These are phyloP conservation scores for Dendrolimus houi DNA, from an alignment of 2,888 invertebrate genomes.

Conservation along the genomic window DNA sequence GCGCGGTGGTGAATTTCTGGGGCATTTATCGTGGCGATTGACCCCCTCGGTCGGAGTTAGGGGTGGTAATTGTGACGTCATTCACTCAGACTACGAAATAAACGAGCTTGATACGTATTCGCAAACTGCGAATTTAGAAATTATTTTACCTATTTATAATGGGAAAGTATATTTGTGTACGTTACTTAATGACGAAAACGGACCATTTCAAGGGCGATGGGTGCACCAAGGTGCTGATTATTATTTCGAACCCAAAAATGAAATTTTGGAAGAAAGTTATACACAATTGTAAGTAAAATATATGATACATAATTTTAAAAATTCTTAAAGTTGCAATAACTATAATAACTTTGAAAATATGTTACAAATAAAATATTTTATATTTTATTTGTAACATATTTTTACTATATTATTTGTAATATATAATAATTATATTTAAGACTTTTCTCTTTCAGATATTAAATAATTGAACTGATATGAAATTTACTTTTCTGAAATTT, in stretches of 20 bases:
- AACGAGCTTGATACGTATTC: slow-evolving; percentile 44
- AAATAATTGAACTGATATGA: no score
- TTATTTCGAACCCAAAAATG: slow-evolving; percentile 44
- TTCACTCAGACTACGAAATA: slow-evolving; percentile 55
- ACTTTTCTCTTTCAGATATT: no score
- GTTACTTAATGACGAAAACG: slow-evolving; percentile 31
- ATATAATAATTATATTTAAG: no score
- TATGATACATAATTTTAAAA: background rate
- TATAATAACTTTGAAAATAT: no score
- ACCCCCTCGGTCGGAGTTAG: slow-evolving; percentile 39
- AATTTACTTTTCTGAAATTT: no score
- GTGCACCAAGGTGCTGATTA: slow-evolving; percentile 68
- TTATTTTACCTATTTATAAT: slow-evolving; percentile 34
- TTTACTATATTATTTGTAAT: no score
- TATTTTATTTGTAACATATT: no score
- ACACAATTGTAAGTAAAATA: slow-evolving; percentile 20
- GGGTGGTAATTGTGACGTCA: slow-evolving; percentile 49
- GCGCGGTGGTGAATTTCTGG: slow-evolving; percentile 54
- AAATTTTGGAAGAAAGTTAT: slow-evolving; percentile 9
- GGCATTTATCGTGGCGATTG: slow-evolving; percentile 61
- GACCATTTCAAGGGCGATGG: slow-evolving; percentile 55
- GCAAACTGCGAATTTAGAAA: slow-evolving; percentile 39
- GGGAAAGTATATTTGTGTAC: slow-evolving; percentile 55
- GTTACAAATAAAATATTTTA: no score
- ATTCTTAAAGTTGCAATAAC: no score